These are phyloP conservation scores for Drosophila serrata DNA, from an alignment of 1,140 invertebrate genomes.

Conservation along the genomic window DNA sequence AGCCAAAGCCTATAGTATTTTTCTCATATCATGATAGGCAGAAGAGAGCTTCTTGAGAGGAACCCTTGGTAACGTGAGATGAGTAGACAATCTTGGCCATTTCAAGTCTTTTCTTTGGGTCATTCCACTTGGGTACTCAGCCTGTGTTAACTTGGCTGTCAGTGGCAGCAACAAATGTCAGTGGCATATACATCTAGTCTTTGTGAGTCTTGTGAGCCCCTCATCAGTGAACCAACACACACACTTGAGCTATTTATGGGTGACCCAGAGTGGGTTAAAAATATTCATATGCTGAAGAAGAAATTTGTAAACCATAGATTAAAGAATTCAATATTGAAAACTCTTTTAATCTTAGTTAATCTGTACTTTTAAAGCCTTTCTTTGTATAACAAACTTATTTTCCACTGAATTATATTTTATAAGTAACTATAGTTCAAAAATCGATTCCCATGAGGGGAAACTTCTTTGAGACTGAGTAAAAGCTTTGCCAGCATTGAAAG, in stretches of 20 bases:
- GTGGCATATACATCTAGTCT: constrained; percentile 29
- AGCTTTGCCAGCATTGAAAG: constrained; percentile 33
- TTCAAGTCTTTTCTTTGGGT: constrained; percentile 36
- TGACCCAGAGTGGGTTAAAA: neutral
- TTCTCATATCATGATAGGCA: neutral
- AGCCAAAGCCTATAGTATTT: constrained; percentile 3
- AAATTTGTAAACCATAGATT: neutral
- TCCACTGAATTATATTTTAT: neutral
- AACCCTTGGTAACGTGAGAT: constrained; percentile 15
- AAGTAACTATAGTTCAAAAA: neutral
- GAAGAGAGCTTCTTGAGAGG: constrained; percentile 2
- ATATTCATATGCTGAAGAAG: neutral
- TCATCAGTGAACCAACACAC: constrained; percentile 1
- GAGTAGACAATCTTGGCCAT: constrained; percentile 19
- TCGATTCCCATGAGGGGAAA: neutral
- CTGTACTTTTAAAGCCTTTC: neutral
- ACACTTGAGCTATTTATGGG: constrained; percentile 11
- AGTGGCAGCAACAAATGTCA: constrained; percentile 46
- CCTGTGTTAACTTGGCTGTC: constrained; percentile 16
- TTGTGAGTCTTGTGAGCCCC: constrained; percentile 5
- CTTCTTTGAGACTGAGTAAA: constrained; percentile 5
- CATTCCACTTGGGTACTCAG: constrained; percentile 32
- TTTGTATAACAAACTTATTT: neutral
- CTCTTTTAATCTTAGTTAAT: neutral
- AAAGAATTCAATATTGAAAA: neutral